These are phyloP conservation scores for Burhinus bistriatus DNA, from an alignment of 2,113 vertebrate genomes.

Conservation along the genomic window DNA sequence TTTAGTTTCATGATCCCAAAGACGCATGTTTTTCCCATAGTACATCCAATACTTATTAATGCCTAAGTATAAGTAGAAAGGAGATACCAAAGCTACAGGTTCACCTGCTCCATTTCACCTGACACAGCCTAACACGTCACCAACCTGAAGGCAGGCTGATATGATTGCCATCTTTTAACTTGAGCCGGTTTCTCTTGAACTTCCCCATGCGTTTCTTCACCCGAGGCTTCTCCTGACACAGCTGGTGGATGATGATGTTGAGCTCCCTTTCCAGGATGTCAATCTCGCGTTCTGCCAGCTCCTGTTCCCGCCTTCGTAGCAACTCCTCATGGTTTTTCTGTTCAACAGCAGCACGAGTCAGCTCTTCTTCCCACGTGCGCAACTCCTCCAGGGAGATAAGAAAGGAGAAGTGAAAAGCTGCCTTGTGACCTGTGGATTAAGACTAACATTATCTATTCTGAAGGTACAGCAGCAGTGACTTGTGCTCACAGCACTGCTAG, in stretches of 20 bases:
- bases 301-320: conserved; percentile 88
- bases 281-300: conserved; percentile 93
- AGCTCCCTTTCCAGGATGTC: conserved; percentile 95
- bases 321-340: conserved; percentile 96
- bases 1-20: neutral
- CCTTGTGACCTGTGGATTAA: neutral
- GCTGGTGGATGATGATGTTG: conserved; percentile 97
- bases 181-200: conserved; percentile 90
- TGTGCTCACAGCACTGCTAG: neutral
- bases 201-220: conserved; percentile 95
- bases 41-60: neutral
- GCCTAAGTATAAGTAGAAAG: neutral
- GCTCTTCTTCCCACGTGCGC: conserved; percentile 94
- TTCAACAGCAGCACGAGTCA: conserved; percentile 89
- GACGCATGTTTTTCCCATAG: neutral
- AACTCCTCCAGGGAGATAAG: conserved; percentile 79
- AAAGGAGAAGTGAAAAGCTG: neutral
- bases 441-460: neutral
- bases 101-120: neutral
- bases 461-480: neutral
- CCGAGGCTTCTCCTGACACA: conserved; percentile 94
- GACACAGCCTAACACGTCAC: neutral
- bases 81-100: neutral
- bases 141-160: conserved; percentile 95
- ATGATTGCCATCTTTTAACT: conserved; percentile 92